Base-by-base conservation (phyloP, 53 echinoderm and acorn worm species). In the Temnopleurus reevesii region DNA sequence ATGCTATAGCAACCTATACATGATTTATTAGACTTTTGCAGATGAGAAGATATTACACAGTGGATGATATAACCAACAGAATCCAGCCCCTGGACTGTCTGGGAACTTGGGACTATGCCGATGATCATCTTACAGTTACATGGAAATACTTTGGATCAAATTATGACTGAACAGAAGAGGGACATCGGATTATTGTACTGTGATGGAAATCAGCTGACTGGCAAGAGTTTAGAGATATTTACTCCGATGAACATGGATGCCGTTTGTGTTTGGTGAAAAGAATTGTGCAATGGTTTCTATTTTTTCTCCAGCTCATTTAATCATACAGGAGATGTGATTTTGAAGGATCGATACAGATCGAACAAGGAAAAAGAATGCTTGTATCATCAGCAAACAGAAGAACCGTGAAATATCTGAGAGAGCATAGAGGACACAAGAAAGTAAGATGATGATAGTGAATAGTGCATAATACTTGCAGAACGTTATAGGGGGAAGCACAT, bases 1-100 rank as follows among this genome's bases (percentile, higher is more conserved):
- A 71, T 71, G 71, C 15, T n/a, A 19, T 21, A n/a, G 71, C 41
- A n/a, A 43, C n/a, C 4, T n/a, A 41, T 71, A 6, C 71, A 71
- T 38, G n/a, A 38, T 71, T 71, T 71, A n/a, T n/a, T 41, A 71
- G 41, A 41, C 41, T 71, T 71, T 71, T 71, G 71, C 71, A 71
- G 71, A 71, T 71, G 36, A 38, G 71, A 12, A 38, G 23, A 71
- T 41, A n/a, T 38, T 18, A 5, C 4, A 41, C 36, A 71, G n/a
- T 41, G 19, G 21, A 71, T n/a, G n/a, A n/a, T n/a, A n/a, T 41
- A 41, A 71, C 36, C 9, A 49, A 15, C 10, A 38, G 41, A 8
- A 2, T 15, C 35, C n/a, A 2, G 7, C 8, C 38, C n/a, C n/a
- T n/a, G n/a, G n/a, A n/a, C n/a, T n/a, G n/a, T n/a, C n/a, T n/a